Percentiles rank a stretch among this genome's conserved stretches.
These are phyloP conservation scores for Acrobeloides nanus DNA, from an alignment of 2,888 invertebrate species.

Conservation along the genomic window DNA sequence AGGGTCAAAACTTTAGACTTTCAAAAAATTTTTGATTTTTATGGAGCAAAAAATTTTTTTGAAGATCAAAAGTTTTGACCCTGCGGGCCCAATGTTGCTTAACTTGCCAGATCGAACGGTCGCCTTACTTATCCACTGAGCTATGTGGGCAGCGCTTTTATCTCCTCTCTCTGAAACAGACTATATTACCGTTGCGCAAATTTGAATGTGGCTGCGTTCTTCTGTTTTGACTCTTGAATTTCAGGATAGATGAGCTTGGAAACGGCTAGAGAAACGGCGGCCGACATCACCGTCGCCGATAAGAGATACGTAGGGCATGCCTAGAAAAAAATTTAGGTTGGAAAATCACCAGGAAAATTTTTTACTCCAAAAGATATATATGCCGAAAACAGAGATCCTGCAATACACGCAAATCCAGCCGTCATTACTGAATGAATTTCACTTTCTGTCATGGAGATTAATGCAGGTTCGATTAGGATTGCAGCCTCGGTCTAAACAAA, in stretches of 20 bases:
- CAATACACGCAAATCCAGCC: slow-evolving; percentile 88
- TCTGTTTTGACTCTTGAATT: slow-evolving; percentile 70
- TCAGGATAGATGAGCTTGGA: slow-evolving; percentile 88
- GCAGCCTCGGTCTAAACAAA: slow-evolving; percentile 73
- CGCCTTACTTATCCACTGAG: too few species aligned
- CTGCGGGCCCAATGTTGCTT: too few species aligned
- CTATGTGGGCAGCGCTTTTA: too few species aligned
- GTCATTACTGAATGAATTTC: slow-evolving; percentile 83
- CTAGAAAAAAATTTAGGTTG: slow-evolving; percentile 20
- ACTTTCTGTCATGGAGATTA: slow-evolving; percentile 74
- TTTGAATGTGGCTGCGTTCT: slow-evolving; percentile 66
- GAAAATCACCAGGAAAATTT: background rate
- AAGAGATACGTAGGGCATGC: slow-evolving; percentile 73
- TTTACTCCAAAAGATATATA: slow-evolving; percentile 68
- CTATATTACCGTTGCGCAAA: slow-evolving; percentile 55
- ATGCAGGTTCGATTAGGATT: slow-evolving; percentile 75
- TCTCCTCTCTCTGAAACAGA: background rate
- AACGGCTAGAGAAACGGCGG: slow-evolving; percentile 80
- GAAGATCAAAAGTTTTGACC: too few species aligned
- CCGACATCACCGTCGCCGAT: slow-evolving; percentile 89
- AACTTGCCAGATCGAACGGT: too few species aligned
- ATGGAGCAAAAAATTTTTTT: too few species aligned
- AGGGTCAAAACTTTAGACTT: too few species aligned
- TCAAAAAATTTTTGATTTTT: slow-evolving; percentile 1
- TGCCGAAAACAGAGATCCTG: slow-evolving; percentile 81